These are phyloP conservation scores for Callaeas wilsoni DNA, from an alignment of 2,113 vertebrate genomes.

Conservation along the genomic window DNA sequence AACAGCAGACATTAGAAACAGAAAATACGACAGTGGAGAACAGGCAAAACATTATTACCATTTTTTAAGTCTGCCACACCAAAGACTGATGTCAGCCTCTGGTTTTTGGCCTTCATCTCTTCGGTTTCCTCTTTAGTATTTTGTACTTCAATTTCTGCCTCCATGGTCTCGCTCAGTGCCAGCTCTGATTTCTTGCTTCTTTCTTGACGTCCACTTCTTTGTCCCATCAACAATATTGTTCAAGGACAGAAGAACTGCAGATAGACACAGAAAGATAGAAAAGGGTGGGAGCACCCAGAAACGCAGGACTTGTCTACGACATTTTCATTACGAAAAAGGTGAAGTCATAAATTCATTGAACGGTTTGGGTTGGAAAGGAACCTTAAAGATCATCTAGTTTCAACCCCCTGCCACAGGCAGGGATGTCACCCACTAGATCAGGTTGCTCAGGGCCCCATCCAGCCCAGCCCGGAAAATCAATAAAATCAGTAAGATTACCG, in stretches of 20 bases:
- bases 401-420: not conserved
- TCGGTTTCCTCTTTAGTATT: not conserved
- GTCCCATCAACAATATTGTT: not conserved
- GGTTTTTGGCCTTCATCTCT: not conserved
- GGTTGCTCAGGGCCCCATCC: not conserved
- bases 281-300: not conserved
- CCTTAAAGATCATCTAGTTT: not conserved
- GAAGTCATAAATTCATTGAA: not conserved
- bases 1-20: not conserved
- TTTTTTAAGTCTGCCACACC: slow-evolving; percentile 53
- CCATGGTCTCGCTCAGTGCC: not conserved
- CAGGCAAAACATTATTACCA: not conserved
- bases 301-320: not conserved
- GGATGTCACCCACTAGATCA: not conserved
- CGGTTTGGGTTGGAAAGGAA: not conserved
- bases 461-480: not conserved
- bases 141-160: not conserved
- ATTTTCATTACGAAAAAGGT: not conserved
- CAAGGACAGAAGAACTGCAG: not conserved
- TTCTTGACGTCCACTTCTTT: not conserved
- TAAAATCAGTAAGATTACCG: not conserved
- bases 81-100: not conserved
- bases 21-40: not conserved
- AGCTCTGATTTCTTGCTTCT: not conserved
- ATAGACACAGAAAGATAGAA: not conserved